Evolutionary conservation across 2,113 vertebrate genomes (phyloP).

Genomic region (human): GRCh38 chr6:68189001-68189500

Average conservation of each 20-base stretch:
- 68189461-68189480: background rate
- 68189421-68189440: background rate
- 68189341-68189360: background rate
- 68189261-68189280: background rate
- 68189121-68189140: background rate
- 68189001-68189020: background rate
- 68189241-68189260: conserved; percentile 34
- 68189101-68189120: conserved; percentile 37
- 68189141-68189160: background rate
- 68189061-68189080: background rate
- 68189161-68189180: background rate
- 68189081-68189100: background rate
- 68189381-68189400: background rate
- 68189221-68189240: conserved; percentile 17
- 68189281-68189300: conserved; percentile 21
- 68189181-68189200: background rate
- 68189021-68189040: background rate
- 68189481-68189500: background rate
- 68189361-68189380: background rate
- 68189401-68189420: conserved; percentile 15
- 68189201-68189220: conserved; percentile 15
- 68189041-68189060: background rate
- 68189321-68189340: background rate
- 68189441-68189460: background rate
- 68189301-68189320: background rate